Evolutionary conservation across 2,113 vertebrate genomes (phyloP).

Genomic region (Actenoides hombroni): DNA sequence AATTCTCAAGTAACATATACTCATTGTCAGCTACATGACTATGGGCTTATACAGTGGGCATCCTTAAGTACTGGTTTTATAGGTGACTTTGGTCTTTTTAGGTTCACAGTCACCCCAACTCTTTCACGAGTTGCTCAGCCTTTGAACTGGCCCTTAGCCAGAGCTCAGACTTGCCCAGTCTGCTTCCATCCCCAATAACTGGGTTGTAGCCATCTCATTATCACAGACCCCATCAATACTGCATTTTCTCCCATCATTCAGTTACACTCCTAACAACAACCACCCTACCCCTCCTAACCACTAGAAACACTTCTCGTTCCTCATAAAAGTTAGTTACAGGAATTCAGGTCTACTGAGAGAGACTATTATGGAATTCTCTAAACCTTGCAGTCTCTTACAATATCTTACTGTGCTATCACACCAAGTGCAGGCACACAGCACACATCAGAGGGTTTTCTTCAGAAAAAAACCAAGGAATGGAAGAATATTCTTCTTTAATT

Average conservation of each 20-base stretch:
- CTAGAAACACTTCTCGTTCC: not conserved
- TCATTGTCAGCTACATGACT: not conserved
- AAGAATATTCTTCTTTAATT: not conserved
- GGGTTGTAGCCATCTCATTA: not conserved
- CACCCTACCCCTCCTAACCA: not conserved
- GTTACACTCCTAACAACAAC: not conserved
- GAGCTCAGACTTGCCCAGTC: not conserved
- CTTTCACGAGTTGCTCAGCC: not conserved
- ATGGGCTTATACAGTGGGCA: not conserved
- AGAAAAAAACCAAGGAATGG: not conserved
- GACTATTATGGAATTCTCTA: not conserved
- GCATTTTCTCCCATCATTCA: not conserved
- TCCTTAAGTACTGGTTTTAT: not conserved
- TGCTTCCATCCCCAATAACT: not conserved
- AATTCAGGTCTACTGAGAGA: not conserved
- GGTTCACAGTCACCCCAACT: not conserved
- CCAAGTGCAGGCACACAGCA: not conserved
- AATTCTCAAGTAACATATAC: not conserved
- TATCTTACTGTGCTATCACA: not conserved
- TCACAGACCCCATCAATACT: not conserved
- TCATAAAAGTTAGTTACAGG: not conserved
- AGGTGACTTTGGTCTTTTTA: not conserved
- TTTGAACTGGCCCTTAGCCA: not conserved
- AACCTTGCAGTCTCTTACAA: constrained; percentile 3
- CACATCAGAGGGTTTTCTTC: not conserved